Conservation (phyloP, 2,113 vertebrate genomes). For the Eurystomus gularis region DNA sequence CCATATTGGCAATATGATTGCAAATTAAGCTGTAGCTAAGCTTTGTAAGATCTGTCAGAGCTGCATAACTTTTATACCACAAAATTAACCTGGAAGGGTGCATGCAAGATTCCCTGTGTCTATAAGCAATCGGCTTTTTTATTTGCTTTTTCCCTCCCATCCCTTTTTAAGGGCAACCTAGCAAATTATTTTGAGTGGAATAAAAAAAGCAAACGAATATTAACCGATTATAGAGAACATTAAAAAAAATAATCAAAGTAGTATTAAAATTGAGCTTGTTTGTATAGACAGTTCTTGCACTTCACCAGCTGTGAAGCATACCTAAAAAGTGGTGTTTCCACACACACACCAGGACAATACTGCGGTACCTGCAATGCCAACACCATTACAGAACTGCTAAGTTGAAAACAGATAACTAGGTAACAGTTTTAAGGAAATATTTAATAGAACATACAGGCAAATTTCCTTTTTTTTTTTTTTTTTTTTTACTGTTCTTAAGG, state of each 20-base stretch:
- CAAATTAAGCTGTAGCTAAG: background rate
- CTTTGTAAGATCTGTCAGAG: background rate
- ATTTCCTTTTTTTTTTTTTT: background rate
- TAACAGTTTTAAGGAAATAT: background rate
- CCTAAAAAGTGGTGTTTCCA: background rate
- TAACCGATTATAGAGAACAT: background rate
- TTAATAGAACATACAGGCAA: background rate
- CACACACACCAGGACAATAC: background rate
- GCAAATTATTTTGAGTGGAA: background rate
- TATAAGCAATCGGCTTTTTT: background rate
- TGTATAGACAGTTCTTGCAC: background rate
- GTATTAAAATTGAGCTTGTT: background rate
- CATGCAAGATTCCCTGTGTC: background rate
- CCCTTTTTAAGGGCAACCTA: background rate
- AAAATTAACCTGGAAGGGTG: background rate
- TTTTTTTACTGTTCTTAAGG: background rate
- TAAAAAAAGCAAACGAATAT: background rate
- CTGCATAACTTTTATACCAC: background rate
- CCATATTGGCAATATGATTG: background rate
- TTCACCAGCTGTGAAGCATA: background rate
- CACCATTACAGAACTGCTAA: background rate
- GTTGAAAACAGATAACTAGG: background rate
- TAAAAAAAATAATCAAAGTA: background rate
- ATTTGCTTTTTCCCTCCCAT: background rate
- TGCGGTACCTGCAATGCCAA: background rate